phyloP scores from a whole-genome alignment of 2,888 invertebrate species.

The Minunthozetes semirufus region DNA sequence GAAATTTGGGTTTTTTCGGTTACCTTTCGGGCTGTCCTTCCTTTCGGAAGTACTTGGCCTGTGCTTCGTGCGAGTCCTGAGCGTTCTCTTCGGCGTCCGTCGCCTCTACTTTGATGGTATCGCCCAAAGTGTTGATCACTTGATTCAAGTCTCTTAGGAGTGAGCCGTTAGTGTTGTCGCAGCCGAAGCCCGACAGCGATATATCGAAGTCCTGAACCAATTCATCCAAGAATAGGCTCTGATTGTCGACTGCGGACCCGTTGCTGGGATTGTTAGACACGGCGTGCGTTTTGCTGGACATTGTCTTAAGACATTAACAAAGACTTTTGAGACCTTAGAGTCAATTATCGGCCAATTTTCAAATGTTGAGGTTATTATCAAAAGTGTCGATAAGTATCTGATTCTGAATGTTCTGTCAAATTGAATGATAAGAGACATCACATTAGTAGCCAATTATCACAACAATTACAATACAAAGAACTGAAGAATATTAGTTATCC shows the following conservation, averaged over 20 bases:
- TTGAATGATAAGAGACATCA: too few relatives aligned
- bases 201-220: slow-evolving; percentile 34
- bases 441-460: too few relatives aligned
- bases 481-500: too few relatives aligned
- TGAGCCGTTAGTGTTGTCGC: not conserved
- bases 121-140: slow-evolving; percentile 23
- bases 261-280: not conserved
- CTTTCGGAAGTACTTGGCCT: not conserved
- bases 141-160: slow-evolving; percentile 7
- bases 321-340: too few relatives aligned
- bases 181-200: slow-evolving; percentile 31
- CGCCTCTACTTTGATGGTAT: not conserved
- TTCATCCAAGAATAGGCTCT: slow-evolving; percentile 28
- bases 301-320: not conserved
- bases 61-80: not conserved
- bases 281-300: not conserved
- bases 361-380: too few relatives aligned
- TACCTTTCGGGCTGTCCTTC: not conserved
- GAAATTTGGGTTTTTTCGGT: too few relatives aligned
- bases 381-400: too few relatives aligned
- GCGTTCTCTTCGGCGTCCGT: slow-evolving; percentile 1
- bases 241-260: not conserved
- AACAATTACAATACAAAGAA: too few relatives aligned
- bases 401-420: too few relatives aligned
- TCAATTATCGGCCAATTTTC: too few relatives aligned